A percentile compares a stretch with the other conserved stretches of the same genome.
These are phyloP conservation scores for Anthrax anthrax DNA, from an alignment of 2,888 invertebrate genomes.

Conservation along the genomic window DNA sequence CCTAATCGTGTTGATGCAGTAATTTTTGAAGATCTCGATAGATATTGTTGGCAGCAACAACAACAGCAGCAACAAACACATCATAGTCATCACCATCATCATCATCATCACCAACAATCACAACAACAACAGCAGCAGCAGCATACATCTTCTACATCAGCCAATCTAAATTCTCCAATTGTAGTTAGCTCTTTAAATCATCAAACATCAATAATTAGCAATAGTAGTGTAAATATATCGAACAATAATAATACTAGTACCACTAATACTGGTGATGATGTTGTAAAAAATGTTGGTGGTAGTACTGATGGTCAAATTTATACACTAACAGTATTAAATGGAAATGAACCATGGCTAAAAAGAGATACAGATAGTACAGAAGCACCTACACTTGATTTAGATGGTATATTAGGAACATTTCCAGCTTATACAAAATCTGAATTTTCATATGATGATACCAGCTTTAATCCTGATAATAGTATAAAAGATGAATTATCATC, in stretches of 20 bases:
- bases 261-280: constrained; percentile 16
- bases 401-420: constrained; percentile 63
- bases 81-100: constrained; percentile 10
- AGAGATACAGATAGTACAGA: constrained; percentile 43
- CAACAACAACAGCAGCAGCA: constrained; percentile 38
- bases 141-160: constrained; percentile 32
- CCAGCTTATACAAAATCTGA: constrained; percentile 55
- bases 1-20: constrained; percentile 56
- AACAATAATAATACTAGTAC: constrained; percentile 22
- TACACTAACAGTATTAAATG: constrained; percentile 73
- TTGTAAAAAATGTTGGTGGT: constrained; percentile 20
- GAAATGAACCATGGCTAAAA: constrained; percentile 53
- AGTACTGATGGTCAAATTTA: constrained; percentile 69
- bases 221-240: constrained; percentile 35
- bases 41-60: constrained; percentile 67
- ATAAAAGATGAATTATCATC: constrained; percentile 39
- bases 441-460: constrained; percentile 64
- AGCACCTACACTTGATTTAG: constrained; percentile 53
- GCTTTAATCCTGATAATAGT: constrained; percentile 48
- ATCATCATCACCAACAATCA: neutral
- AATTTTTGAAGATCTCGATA: constrained; percentile 71
- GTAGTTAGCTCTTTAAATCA: constrained; percentile 20
- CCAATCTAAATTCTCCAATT: constrained; percentile 34
- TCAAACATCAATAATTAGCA: constrained; percentile 24
- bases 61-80: constrained; percentile 19